Evolutionary conservation across 2,113 vertebrate genomes (phyloP).

Genomic region (Hypocryptadius cinnamomeus): DNA sequence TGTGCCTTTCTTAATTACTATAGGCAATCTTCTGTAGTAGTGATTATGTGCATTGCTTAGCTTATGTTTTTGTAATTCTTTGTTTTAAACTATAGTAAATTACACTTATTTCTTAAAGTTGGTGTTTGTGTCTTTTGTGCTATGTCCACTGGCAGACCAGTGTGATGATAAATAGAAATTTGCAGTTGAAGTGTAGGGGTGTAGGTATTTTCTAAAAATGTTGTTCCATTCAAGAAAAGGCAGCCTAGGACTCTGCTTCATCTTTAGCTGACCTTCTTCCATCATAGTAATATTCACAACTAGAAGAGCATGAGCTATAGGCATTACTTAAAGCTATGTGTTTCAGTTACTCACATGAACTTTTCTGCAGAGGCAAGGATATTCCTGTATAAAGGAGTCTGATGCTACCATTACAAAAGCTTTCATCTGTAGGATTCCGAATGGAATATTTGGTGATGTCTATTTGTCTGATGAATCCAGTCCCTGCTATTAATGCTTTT

Average conservation of each 20-base stretch:
- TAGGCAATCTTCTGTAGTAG: neutral
- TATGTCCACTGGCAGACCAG: neutral
- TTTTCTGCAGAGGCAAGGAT: neutral
- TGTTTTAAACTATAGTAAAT: neutral
- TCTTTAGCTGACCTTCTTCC: neutral
- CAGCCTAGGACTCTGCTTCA: neutral
- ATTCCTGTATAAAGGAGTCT: neutral
- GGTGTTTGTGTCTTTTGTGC: neutral
- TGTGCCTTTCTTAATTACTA: neutral
- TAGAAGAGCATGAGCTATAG: neutral
- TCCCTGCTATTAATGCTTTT: neutral
- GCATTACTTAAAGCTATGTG: fast-evolving
- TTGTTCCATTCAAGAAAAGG: neutral
- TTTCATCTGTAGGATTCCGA: neutral
- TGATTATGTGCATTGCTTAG: neutral
- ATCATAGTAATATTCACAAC: neutral
- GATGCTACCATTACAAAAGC: neutral
- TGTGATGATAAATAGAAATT: neutral
- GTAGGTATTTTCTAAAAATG: neutral
- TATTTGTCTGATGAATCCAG: neutral
- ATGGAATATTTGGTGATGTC: neutral
- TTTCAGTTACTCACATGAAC: neutral
- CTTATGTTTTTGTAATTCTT: neutral
- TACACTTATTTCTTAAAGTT: neutral
- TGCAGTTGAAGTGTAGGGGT: neutral